These are phyloP conservation scores for Tachycineta bicolor DNA, from an alignment of 2,113 vertebrate species.

Conservation along the genomic window DNA sequence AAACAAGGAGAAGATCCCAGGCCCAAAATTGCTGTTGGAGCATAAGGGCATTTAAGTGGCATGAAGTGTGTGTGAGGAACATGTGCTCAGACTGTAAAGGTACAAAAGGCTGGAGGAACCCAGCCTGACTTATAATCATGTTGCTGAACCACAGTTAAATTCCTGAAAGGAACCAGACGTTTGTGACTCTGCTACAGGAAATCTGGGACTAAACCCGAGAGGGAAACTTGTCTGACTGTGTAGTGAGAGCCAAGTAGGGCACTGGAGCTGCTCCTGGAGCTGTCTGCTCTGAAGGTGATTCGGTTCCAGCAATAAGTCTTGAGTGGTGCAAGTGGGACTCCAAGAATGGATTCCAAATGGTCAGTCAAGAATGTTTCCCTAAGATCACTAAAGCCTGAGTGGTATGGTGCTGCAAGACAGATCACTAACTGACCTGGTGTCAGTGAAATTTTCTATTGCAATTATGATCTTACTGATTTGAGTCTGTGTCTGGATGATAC, in stretches of 20 bases:
- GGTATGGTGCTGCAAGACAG: neutral
- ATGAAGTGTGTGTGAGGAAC: neutral
- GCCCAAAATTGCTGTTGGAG: fast-evolving
- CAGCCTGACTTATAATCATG: neutral
- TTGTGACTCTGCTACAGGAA: neutral
- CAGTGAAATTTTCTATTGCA: neutral
- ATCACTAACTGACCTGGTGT: neutral
- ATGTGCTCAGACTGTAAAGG: neutral
- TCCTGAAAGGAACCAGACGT: neutral
- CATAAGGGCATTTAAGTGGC: too few relatives aligned
- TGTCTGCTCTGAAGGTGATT: fast-evolving
- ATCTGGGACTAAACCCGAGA: neutral
- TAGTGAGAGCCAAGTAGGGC: neutral
- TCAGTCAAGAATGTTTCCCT: neutral
- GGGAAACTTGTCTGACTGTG: neutral
- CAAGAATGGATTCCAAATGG: neutral
- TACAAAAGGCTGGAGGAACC: neutral
- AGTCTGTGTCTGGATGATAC: neutral
- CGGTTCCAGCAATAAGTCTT: fast-evolving
- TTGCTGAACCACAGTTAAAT: neutral
- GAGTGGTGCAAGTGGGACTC: neutral
- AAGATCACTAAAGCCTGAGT: neutral
- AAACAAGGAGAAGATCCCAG: neutral
- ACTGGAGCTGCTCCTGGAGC: neutral
- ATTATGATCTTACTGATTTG: neutral